phyloP scores from a whole-genome alignment of 2,113 vertebrate genomes.

The Podilymbus podiceps region DNA sequence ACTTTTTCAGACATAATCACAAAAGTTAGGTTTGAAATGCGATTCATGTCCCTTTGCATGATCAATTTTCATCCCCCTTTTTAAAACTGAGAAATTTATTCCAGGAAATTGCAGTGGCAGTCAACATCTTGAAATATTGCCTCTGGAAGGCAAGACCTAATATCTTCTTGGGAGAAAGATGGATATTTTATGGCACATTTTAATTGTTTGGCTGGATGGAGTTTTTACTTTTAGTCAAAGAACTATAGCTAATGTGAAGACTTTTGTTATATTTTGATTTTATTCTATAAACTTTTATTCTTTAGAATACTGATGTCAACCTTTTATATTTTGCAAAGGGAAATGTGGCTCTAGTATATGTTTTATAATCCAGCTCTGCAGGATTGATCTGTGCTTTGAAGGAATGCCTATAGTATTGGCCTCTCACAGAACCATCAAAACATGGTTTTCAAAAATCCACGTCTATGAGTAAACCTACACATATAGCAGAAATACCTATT shows the following conservation, averaged over 20 bases:
- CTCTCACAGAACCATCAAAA: not conserved
- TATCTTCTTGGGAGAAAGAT: not conserved
- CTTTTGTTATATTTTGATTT: not conserved
- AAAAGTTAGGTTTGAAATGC: not conserved
- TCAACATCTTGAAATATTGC: not conserved
- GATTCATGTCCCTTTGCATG: not conserved
- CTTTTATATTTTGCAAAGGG: not conserved
- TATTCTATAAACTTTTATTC: not conserved
- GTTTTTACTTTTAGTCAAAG: not conserved
- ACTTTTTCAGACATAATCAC: not conserved
- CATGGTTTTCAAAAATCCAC: not conserved
- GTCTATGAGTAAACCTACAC: not conserved
- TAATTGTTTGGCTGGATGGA: not conserved
- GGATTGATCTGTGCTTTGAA: not conserved
- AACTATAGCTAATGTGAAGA: not conserved
- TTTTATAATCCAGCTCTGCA: too few species aligned
- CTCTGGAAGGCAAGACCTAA: not conserved
- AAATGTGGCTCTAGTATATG: too few species aligned
- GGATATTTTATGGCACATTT: not conserved
- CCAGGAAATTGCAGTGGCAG: not conserved
- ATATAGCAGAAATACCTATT: not conserved
- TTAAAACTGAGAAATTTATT: not conserved
- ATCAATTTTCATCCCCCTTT: not conserved
- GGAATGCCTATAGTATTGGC: not conserved
- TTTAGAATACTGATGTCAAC: not conserved